Conservation (phyloP, 1,140 invertebrate species). For the Drosophila equinoxialis region DNA sequence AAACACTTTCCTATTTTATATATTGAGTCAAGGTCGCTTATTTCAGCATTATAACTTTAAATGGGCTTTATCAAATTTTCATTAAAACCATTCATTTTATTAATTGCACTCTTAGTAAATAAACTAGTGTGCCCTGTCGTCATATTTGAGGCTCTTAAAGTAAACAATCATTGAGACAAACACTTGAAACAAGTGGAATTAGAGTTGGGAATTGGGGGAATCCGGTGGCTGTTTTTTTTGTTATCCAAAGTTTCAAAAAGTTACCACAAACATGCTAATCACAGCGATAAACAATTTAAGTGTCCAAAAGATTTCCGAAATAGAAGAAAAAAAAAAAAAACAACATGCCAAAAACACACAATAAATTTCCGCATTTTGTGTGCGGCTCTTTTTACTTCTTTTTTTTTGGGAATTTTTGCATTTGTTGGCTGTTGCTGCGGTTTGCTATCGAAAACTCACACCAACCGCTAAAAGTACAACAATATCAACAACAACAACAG, state of each 20-base stretch:
- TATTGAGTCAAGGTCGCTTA: too few species aligned
- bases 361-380: slow-evolving; percentile 76
- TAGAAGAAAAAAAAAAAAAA: slow-evolving; percentile 28
- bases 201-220: slow-evolving; percentile 2
- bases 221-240: neutral
- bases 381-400: slow-evolving; percentile 46
- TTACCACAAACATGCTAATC: slow-evolving; percentile 73
- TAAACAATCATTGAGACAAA: neutral
- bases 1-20: too few species aligned
- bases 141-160: neutral
- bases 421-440: slow-evolving; percentile 46
- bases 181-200: slow-evolving; percentile 19
- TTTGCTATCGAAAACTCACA: slow-evolving; percentile 67
- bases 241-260: slow-evolving; percentile 42
- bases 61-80: too few species aligned
- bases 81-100: too few species aligned
- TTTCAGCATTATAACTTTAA: too few species aligned
- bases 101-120: neutral
- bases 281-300: slow-evolving; percentile 76
- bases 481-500: slow-evolving; percentile 36
- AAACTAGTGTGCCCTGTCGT: too few species aligned
- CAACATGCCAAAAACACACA: slow-evolving; percentile 43
- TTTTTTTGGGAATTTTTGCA: slow-evolving; percentile 21
- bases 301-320: slow-evolving; percentile 70
- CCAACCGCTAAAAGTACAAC: slow-evolving; percentile 44